Evolutionary conservation across 1,140 invertebrate species (phyloP).

Genomic region (Pachypeltis micranthus): DNA sequence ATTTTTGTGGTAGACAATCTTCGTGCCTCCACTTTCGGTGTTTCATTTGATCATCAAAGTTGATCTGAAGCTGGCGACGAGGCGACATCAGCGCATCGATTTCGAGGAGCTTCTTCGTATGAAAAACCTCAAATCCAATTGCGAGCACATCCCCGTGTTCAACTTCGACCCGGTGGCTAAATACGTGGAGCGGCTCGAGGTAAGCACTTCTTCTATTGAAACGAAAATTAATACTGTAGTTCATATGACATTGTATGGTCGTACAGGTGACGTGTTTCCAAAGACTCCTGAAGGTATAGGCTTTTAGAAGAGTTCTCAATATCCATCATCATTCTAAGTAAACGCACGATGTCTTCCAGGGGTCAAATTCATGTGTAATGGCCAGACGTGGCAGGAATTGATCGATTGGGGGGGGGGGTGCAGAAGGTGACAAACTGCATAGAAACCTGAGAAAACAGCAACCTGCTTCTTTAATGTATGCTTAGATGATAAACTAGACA

Average conservation of each 20-base stretch:
- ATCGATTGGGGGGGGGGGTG: too few relatives aligned
- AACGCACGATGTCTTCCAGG: too few relatives aligned
- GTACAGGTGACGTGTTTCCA: background rate
- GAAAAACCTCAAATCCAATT: conserved; percentile 5
- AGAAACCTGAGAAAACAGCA: too few relatives aligned
- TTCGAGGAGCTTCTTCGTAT: background rate
- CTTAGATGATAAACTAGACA: too few relatives aligned
- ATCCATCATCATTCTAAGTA: too few relatives aligned
- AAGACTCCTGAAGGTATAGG: background rate
- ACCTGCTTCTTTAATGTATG: too few relatives aligned
- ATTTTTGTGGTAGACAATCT: background rate
- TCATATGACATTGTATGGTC: background rate
- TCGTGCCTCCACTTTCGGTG: background rate
- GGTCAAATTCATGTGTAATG: too few relatives aligned
- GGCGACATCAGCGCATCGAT: background rate
- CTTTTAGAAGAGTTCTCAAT: background rate
- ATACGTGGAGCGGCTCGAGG: background rate
- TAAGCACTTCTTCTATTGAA: background rate
- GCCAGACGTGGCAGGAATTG: too few relatives aligned
- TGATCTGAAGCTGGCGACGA: background rate
- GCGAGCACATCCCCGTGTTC: background rate
- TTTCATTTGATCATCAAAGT: background rate
- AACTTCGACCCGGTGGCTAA: background rate
- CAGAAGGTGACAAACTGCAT: too few relatives aligned
- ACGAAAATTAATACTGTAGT: background rate